Evolutionary conservation across 2,113 vertebrate species (phyloP).

Genomic region (Halichoerus grypus): DNA sequence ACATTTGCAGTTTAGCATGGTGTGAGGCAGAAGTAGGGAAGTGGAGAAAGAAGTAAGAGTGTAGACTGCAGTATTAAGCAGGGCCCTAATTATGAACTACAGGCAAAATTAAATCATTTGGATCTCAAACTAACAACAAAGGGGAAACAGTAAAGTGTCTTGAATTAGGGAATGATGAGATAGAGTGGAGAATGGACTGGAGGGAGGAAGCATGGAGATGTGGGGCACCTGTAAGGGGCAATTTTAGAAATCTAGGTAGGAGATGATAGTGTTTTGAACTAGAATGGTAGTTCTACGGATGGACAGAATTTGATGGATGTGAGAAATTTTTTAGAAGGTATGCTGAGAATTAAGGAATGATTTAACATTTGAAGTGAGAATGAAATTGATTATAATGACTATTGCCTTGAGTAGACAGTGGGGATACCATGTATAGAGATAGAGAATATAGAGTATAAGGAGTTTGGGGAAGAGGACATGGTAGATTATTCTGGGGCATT

Average conservation of each 20-base stretch:
- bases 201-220: neutral
- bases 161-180: neutral
- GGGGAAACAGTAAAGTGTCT: neutral
- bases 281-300: neutral
- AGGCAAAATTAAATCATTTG: neutral
- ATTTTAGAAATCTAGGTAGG: neutral
- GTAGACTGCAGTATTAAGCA: neutral
- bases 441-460: neutral
- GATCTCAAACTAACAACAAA: neutral
- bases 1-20: neutral
- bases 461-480: neutral
- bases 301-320: neutral
- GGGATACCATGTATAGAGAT: neutral
- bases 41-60: neutral
- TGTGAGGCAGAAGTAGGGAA: neutral
- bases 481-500: neutral
- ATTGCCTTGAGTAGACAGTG: neutral
- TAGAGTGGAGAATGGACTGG: neutral
- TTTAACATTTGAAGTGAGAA: neutral
- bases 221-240: neutral
- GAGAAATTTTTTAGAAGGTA: neutral
- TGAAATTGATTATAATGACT: neutral
- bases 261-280: neutral
- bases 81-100: neutral
- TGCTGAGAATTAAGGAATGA: neutral